Evolutionary conservation across 2,888 invertebrate genomes (phyloP).

Genomic region (Papilio elwesi): DNA sequence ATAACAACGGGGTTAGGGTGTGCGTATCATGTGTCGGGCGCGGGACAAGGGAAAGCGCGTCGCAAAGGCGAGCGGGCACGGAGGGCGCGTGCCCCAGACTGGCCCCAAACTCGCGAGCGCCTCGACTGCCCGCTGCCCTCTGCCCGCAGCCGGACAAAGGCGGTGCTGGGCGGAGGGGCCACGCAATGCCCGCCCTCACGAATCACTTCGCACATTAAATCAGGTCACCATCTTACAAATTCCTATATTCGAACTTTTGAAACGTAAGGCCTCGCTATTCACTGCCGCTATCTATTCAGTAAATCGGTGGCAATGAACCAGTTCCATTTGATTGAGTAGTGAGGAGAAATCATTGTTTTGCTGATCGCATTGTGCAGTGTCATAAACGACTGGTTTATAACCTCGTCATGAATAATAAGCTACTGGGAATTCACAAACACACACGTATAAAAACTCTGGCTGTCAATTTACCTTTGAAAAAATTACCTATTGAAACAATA

Average conservation of each 20-base stretch:
- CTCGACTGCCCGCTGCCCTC: conserved; percentile 65
- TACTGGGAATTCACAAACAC: neutral
- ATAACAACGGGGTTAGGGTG: conserved; percentile 63
- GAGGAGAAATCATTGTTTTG: neutral
- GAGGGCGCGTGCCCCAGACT: conserved; percentile 80
- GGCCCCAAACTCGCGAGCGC: conserved; percentile 52
- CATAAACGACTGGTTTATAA: neutral
- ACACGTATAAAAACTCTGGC: neutral
- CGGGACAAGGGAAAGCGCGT: conserved; percentile 48
- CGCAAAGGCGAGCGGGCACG: conserved; percentile 76
- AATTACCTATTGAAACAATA: neutral
- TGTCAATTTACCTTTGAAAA: neutral
- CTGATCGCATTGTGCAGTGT: conserved; percentile 1
- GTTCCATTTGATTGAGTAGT: neutral
- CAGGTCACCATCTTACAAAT: conserved; percentile 69
- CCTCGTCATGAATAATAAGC: neutral
- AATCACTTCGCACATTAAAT: conserved; percentile 70
- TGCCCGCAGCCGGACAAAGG: conserved; percentile 68
- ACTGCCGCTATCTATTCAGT: conserved; percentile 11
- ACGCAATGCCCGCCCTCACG: conserved; percentile 66
- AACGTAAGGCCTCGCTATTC: conserved; percentile 23
- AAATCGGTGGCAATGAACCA: conserved; percentile 32
- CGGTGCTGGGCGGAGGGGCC: conserved; percentile 62
- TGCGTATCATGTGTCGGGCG: conserved; percentile 58
- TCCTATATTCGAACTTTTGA: conserved; percentile 24